phyloP scores from a whole-genome alignment of 1,140 invertebrate genomes.

The Macrostomum lignano region DNA sequence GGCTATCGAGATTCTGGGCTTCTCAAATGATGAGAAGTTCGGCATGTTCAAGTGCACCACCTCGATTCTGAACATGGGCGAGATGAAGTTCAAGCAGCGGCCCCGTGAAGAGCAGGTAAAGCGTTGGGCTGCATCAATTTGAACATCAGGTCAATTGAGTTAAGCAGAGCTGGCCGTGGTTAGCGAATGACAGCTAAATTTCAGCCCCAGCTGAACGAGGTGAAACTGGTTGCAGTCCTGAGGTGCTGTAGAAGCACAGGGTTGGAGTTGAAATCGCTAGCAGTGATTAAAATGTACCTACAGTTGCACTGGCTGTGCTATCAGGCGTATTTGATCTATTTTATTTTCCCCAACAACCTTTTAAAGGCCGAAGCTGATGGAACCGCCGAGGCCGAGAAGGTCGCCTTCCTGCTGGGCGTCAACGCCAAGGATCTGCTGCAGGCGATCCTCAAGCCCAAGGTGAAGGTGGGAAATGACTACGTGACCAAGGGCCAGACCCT shows the following conservation, averaged over 20 bases:
- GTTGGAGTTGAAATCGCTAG: too few species aligned
- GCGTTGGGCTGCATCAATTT: too few species aligned
- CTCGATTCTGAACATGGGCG: conserved; percentile 85
- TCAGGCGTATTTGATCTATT: too few species aligned
- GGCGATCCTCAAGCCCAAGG: conserved; percentile 34
- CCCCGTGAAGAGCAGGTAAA: conserved; percentile 96
- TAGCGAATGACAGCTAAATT: too few species aligned
- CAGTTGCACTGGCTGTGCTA: too few species aligned
- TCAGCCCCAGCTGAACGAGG: too few species aligned
- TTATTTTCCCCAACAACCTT: too few species aligned
- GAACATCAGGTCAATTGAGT: too few species aligned
- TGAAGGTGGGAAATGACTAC: conserved; percentile 52
- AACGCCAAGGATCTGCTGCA: conserved; percentile 34
- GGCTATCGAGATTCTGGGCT: conserved; percentile 90
- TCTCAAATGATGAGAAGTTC: conserved; percentile 73
- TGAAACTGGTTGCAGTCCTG: too few species aligned
- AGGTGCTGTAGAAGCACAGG: too few species aligned
- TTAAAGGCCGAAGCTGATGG: conserved; percentile 94
- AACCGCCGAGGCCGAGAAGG: conserved; percentile 68
- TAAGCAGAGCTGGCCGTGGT: too few species aligned
- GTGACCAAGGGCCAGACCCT: conserved; percentile 91
- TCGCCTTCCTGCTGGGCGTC: conserved; percentile 51
- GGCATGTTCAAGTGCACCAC: conserved; percentile 87
- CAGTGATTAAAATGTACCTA: too few species aligned
- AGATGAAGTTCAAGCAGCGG: conserved; percentile 98